These are phyloP conservation scores for Rhodinocichla rosea DNA, from an alignment of 2,113 vertebrate genomes.

Conservation along the genomic window DNA sequence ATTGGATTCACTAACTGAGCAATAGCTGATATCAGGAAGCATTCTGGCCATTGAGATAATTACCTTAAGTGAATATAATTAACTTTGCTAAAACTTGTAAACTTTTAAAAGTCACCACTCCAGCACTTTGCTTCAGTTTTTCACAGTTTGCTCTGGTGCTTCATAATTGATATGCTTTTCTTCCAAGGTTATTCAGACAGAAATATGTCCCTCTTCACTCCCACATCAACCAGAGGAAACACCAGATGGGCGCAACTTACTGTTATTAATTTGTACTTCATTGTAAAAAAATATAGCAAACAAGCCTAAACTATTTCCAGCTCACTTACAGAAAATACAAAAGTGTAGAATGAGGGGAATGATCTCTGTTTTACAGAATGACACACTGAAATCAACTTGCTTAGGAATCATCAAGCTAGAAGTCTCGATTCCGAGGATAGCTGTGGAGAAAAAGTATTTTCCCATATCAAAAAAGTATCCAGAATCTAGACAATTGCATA, in stretches of 20 bases:
- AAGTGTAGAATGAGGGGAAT: not conserved
- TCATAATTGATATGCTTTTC: conserved; percentile 39
- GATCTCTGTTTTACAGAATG: not conserved
- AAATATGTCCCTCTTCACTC: not conserved
- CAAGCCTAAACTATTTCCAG: not conserved
- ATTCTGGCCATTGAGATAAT: not conserved
- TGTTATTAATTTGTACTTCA: conserved; percentile 35
- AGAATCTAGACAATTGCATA: not conserved
- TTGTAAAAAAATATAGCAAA: not conserved
- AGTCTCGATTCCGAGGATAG: not conserved
- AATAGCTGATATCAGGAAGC: not conserved
- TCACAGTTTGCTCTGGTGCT: conserved; percentile 32
- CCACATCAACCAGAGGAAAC: conserved; percentile 17
- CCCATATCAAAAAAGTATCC: not conserved
- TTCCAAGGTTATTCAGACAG: conserved; percentile 30
- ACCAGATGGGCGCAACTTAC: conserved; percentile 8
- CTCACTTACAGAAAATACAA: not conserved
- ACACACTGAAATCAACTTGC: not conserved
- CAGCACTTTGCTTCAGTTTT: not conserved
- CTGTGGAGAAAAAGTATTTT: not conserved
- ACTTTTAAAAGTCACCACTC: not conserved
- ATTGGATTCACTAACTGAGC: not conserved
- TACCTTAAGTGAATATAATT: not conserved
- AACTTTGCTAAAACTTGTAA: not conserved
- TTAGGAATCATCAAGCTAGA: not conserved